These are phyloP conservation scores for Chaetura pelagica DNA, from an alignment of 2,113 vertebrate species.

Conservation along the genomic window DNA sequence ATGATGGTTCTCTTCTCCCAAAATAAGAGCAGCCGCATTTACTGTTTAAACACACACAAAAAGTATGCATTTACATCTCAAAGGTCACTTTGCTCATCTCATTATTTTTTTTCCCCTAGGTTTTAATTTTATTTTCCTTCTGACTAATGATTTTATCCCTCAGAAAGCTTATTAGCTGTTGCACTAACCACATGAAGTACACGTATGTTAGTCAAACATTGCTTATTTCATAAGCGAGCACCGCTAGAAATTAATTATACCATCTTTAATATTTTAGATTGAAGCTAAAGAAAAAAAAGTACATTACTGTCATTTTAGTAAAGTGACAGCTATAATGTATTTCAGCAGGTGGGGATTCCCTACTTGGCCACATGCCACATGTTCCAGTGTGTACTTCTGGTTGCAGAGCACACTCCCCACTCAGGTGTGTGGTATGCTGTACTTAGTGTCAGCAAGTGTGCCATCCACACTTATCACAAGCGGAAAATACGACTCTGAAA, in stretches of 20 bases:
- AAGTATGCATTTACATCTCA: neutral
- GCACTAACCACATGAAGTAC: neutral
- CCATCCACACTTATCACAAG: neutral
- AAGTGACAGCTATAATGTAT: neutral
- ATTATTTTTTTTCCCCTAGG: neutral
- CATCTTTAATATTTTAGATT: neutral
- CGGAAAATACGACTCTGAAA: neutral
- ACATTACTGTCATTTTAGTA: neutral
- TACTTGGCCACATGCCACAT: neutral
- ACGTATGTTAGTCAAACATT: neutral
- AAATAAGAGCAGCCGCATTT: slow-evolving; percentile 82
- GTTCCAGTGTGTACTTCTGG: neutral
- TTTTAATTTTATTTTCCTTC: neutral
- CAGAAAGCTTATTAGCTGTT: neutral
- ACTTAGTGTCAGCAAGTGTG: neutral
- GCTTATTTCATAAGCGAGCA: neutral
- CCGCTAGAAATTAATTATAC: neutral
- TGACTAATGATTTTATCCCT: neutral
- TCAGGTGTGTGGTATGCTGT: neutral
- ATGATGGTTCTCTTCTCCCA: slow-evolving; percentile 77
- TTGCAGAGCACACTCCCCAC: neutral
- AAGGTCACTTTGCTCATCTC: neutral
- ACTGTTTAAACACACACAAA: slow-evolving; percentile 71
- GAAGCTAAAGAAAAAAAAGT: neutral
- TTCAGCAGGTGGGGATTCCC: neutral